Percentiles rank a stretch among this genome's conserved stretches.
Conservation (phyloP, 2,888 invertebrate genomes). For the Microplitis deprimator region DNA sequence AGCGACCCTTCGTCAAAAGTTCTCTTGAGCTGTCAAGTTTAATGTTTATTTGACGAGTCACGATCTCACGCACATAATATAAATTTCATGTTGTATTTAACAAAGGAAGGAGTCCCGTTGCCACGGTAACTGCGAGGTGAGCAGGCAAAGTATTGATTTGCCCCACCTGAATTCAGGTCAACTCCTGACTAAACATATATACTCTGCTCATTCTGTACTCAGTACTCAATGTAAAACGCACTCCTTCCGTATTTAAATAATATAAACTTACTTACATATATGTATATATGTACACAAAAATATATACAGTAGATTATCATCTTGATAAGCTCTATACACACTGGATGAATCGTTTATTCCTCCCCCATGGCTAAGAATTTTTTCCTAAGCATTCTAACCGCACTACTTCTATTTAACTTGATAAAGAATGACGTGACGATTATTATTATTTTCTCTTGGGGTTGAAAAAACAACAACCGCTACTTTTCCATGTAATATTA, state of each 20-base stretch:
- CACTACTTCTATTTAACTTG: neutral
- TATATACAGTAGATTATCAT: neutral
- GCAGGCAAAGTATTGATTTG: constrained; percentile 70
- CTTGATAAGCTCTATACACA: constrained; percentile 12
- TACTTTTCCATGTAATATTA: neutral
- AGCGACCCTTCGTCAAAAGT: constrained; percentile 18
- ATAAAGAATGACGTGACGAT: constrained; percentile 2
- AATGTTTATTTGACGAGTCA: constrained; percentile 32
- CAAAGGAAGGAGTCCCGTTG: constrained; percentile 69
- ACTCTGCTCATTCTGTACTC: constrained; percentile 45
- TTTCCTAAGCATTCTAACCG: neutral
- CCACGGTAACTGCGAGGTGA: constrained; percentile 69
- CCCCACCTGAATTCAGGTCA: constrained; percentile 72
- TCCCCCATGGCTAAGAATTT: neutral
- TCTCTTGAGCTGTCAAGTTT: constrained; percentile 20
- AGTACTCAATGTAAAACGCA: constrained; percentile 40
- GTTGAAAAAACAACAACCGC: neutral
- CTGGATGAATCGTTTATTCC: neutral
- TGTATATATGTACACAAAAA: neutral
- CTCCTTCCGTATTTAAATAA: constrained; percentile 30
- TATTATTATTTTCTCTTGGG: neutral
- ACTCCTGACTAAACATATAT: constrained; percentile 69
- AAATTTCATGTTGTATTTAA: constrained; percentile 65
- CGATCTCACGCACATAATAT: constrained; percentile 30
- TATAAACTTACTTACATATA: neutral